Base-by-base conservation (phyloP, 2,888 invertebrate genomes). In the Listrodromus nycthemerus region DNA sequence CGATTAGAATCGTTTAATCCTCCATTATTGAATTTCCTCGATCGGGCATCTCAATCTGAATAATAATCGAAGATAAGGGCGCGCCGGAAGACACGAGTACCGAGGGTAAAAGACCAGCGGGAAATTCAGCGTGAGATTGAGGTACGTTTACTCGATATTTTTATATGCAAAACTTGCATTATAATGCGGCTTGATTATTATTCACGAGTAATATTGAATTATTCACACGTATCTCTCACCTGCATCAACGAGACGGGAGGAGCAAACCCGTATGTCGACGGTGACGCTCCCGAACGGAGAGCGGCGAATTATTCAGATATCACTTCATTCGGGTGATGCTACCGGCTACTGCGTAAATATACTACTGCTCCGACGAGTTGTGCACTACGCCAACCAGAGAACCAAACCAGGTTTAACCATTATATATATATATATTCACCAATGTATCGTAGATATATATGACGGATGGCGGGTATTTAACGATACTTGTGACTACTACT, bases 181-280 rank as follows among this genome's bases (percentile, higher is more conserved):
- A 82, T 78, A 45, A 73, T 82, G 30, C 83, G 65, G 58, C 75
- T 61, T 48, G 66, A 76, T 83, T 83, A 80, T 83, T 83, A 83
- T 83, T 80, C 83, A 71, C 70, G 80, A 75, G 83, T 16, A 75
- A 76, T 83, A 83, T 83, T 80, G 80, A 83, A 83, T 83, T 76
- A 80, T 80, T 80, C 83, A 76, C 83, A 61, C 71, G 83, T 66
- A 71, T 83, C 75, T 83, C 80, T 80, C 74, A 75, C 63, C 70
- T 63, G 63, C 45, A 75, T 82, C 78, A 74, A 55, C 69, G 67
- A 74, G 63, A 74, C 61, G 69, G 24, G 75, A 8, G 37, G 58
- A 66, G 50, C 58, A 21, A 52, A 41, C 48, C 58, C 48, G 69
- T 71, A 66, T 41, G 71, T 66, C 66, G 50, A 50, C 50, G 71